These are phyloP conservation scores for Cyprinodon variegatus DNA, from an alignment of 2,113 vertebrate genomes.

Conservation along the genomic window DNA sequence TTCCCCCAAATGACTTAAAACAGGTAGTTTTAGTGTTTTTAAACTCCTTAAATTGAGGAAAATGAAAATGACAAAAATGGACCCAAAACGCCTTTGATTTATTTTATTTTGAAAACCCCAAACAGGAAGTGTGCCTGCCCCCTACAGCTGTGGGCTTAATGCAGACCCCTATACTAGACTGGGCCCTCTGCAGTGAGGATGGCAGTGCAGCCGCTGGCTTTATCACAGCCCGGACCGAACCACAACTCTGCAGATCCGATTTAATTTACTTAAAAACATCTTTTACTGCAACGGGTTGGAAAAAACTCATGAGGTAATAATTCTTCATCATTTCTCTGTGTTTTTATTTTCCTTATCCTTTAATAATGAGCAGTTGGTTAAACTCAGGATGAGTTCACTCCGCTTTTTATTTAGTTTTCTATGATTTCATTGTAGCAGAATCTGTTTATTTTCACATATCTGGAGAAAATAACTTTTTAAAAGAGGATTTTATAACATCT, in stretches of 20 bases:
- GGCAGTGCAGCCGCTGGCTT: slow-evolving; percentile 13
- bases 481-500: neutral
- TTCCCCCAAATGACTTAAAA: neutral
- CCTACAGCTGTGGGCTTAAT: neutral
- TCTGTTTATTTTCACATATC: neutral
- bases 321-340: neutral
- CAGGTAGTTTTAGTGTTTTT: neutral
- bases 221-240: slow-evolving; percentile 2
- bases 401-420: neutral
- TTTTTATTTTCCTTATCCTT: neutral
- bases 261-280: neutral
- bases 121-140: rapidly evolving
- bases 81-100: neutral
- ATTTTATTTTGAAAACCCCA: slow-evolving; percentile 27
- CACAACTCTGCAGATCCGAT: neutral
- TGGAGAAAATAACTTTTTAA: neutral
- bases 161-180: slow-evolving; percentile 21
- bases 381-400: neutral
- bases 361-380: neutral
- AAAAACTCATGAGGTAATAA: slow-evolving; percentile 50
- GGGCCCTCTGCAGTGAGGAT: slow-evolving; percentile 31
- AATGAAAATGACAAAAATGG: neutral
- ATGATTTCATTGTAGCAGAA: neutral
- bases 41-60: neutral
- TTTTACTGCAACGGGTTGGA: slow-evolving; percentile 39